Conservation (phyloP, 1,140 invertebrate genomes). For the Magallana angulata region DNA sequence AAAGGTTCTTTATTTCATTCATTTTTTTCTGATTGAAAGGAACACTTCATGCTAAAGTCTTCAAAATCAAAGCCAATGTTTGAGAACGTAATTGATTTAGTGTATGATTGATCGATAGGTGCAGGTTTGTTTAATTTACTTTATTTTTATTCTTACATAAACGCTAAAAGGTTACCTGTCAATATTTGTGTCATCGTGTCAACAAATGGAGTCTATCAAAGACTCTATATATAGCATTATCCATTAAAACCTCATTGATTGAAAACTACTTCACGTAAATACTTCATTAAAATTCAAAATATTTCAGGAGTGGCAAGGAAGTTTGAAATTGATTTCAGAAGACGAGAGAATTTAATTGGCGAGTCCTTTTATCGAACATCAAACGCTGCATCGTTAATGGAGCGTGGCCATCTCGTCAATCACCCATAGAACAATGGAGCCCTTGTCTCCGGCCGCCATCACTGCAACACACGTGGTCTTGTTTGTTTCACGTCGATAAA, state of each 20-base stretch:
- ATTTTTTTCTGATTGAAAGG: no score
- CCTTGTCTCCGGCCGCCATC: not conserved
- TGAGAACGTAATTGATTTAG: no score
- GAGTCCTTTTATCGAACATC: not conserved
- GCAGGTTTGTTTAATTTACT: not conserved
- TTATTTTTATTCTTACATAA: not conserved
- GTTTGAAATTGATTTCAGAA: not conserved
- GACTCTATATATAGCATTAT: not conserved
- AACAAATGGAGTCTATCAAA: not conserved
- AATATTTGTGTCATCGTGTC: not conserved
- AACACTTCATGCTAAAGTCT: no score
- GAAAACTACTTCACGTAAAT: constrained; percentile 20
- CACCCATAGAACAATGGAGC: not conserved
- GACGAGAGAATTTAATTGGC: not conserved
- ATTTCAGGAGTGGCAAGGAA: not conserved
- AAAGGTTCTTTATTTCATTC: no score
- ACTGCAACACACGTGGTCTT: not conserved
- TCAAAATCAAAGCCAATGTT: no score
- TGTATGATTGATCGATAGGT: not conserved
- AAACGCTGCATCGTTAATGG: not conserved
- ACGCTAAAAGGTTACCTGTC: not conserved
- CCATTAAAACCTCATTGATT: not conserved
- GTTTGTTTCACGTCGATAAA: not conserved
- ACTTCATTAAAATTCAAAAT: constrained; percentile 11
- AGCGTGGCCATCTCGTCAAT: not conserved